Evolutionary conservation across 2,113 vertebrate genomes (phyloP).

Genomic region (Prunella fulvescens): DNA sequence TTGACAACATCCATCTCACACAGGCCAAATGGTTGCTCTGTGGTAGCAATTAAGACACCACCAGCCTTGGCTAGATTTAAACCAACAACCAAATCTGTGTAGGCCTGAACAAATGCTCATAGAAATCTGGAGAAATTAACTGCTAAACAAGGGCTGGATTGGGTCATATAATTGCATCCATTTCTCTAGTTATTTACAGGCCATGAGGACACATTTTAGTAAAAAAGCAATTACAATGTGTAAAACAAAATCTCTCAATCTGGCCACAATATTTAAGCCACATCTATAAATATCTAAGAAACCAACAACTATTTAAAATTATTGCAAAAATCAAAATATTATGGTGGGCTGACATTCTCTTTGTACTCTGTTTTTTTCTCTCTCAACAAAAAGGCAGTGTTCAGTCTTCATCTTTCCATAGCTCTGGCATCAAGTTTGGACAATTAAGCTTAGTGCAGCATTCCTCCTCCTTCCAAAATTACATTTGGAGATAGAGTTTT

Average conservation of each 20-base stretch:
- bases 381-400: not conserved
- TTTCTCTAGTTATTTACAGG: not conserved
- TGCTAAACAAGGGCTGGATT: conserved; percentile 1
- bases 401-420: not conserved
- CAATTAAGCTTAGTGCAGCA: not conserved
- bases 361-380: not conserved
- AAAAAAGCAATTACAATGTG: not conserved
- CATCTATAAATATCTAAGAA: not conserved
- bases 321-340: not conserved
- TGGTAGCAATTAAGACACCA: conserved; percentile 68
- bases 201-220: not conserved
- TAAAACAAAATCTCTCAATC: not conserved
- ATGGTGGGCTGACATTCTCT: not conserved
- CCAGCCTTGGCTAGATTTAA: conserved; percentile 55
- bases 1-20: conserved; percentile 52
- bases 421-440: not conserved
- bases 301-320: not conserved
- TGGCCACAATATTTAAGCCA: not conserved
- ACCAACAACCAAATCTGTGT: conserved; percentile 56
- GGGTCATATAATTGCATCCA: not conserved
- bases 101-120: conserved; percentile 37
- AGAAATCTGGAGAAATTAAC: conserved; percentile 26
- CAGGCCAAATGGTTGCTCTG: conserved; percentile 57
- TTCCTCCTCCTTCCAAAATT: not conserved
- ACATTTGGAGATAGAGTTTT: not conserved